Percentiles rank a stretch among this genome's conserved stretches.
These are phyloP conservation scores for Globodera ellingtonae DNA, from an alignment of 1,140 invertebrate species.

Conservation along the genomic window DNA sequence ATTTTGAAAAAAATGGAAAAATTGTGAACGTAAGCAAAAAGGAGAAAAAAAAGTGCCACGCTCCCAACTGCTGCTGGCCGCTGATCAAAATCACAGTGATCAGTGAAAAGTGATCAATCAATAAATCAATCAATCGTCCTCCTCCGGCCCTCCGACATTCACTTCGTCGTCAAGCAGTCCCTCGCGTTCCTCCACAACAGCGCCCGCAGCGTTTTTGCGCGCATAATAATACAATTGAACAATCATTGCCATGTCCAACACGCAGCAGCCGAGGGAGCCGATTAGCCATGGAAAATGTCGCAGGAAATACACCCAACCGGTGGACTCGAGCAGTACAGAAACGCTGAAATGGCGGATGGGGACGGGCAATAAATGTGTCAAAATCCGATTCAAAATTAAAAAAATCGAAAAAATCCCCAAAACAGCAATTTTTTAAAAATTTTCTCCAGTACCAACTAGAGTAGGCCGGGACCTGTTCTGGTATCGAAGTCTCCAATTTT, in stretches of 20 bases:
- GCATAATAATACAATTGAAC: slow-evolving; percentile 62
- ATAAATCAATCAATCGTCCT: not conserved
- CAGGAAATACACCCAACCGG: slow-evolving; percentile 58
- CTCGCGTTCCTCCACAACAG: slow-evolving; percentile 39
- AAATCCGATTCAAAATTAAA: not conserved
- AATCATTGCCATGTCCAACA: slow-evolving; percentile 59
- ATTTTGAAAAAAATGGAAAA: slow-evolving; percentile 2
- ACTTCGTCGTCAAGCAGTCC: slow-evolving; percentile 28
- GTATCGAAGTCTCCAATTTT: too few species aligned
- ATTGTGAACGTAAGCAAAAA: not conserved
- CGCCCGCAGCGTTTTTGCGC: slow-evolving; percentile 27
- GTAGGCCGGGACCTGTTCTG: not conserved
- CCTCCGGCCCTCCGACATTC: not conserved
- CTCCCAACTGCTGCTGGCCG: not conserved
- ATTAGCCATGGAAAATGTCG: slow-evolving; percentile 63
- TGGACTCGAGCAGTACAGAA: slow-evolving; percentile 59
- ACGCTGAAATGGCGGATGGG: slow-evolving; percentile 18
- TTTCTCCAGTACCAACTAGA: not conserved
- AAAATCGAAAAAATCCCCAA: too few species aligned
- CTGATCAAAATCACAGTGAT: too few species aligned
- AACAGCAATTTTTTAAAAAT: too few species aligned
- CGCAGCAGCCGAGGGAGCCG: slow-evolving; percentile 62
- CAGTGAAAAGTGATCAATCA: too few species aligned
- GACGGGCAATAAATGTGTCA: not conserved
- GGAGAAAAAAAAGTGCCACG: not conserved